Evolutionary conservation across 2,113 vertebrate species (phyloP), one percentile per base, ranked within the genome.

Genomic region (Chroicocephalus ridibundus): DNA sequence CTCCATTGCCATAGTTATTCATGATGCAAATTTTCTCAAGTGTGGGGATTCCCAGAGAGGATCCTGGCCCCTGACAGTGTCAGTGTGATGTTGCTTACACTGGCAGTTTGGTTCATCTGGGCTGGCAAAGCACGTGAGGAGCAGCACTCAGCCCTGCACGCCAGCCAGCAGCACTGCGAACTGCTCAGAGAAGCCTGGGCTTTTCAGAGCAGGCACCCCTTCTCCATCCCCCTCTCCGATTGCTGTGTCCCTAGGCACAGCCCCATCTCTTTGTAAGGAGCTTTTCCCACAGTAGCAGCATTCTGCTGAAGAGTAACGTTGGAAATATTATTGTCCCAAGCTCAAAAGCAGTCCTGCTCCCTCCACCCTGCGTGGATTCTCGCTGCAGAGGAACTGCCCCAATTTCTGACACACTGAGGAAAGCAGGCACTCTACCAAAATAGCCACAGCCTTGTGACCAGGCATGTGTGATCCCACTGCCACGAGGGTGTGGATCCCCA

Each of bases 381-480:
- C 0, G 0, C 26, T 78, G 65, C 22, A 74, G 77, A 82, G 60
- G n/a, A 83, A 25, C 76, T 0, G 0, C 32, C 72, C 20, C 36
- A 12, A 3, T 52, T 93, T 86, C 58, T 38, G n/a, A 71, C 27
- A 10, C 8, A 2, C 13, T 72, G n/a, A 55, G 34, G 25, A 79
- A 81, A 79, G 38, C 47, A 32, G 44, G 16, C 26, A 11, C 3
- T 89, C 51, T 47, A 46, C 12, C 54, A 72, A 88, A 93, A 76
- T 64, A 94, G n/a, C 27, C 34, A 9, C 47, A 79, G 75, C 66
- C 70, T 82, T 12, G 13, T 92, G 47, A 47, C 34, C 54, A 40
- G n/a, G 52, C 60, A 13, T 1, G 2, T 27, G 9, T 79, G 57
- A 70, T 85, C 57, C 52, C 76, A 14, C 2, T 66, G 57, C 19